These are phyloP conservation scores for Pollenia amentaria DNA, from an alignment of 2,888 invertebrate species.

Conservation along the genomic window DNA sequence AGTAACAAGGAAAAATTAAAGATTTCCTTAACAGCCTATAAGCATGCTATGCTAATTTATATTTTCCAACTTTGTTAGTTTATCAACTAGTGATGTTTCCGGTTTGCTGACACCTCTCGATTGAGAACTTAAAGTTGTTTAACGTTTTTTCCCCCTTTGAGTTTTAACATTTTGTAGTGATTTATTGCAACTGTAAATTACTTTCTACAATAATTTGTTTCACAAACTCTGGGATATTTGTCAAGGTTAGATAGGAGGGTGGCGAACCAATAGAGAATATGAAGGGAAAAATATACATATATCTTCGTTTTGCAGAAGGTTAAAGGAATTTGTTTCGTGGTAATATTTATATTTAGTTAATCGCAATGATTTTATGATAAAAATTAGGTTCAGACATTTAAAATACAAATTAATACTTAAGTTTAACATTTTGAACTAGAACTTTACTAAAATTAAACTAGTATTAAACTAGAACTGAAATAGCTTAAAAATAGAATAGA, in stretches of 20 bases:
- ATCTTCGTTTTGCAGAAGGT: background rate
- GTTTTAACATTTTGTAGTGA: constrained; percentile 50
- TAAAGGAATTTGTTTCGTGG: background rate
- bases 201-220: constrained; percentile 54
- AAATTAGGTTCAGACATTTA: background rate
- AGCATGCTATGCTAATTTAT: constrained; percentile 68
- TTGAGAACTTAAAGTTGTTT: constrained; percentile 46
- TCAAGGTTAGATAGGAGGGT: constrained; percentile 39
- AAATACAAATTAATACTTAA: no score
- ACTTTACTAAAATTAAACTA: no score
- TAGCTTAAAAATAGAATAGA: no score
- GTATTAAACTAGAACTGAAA: no score
- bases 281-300: background rate
- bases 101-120: constrained; percentile 72
- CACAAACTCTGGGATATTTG: constrained; percentile 32
- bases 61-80: constrained; percentile 60
- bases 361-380: background rate
- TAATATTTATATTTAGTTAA: constrained; percentile 7
- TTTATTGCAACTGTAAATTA: constrained; percentile 61
- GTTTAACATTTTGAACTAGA: no score
- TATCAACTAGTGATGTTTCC: constrained; percentile 72
- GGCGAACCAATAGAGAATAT: background rate
- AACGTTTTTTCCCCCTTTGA: constrained; percentile 10
- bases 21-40: constrained; percentile 69
- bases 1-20: constrained; percentile 31